Base-by-base conservation (phyloP, 2,113 vertebrate species). In the Nycticorax nycticorax region DNA sequence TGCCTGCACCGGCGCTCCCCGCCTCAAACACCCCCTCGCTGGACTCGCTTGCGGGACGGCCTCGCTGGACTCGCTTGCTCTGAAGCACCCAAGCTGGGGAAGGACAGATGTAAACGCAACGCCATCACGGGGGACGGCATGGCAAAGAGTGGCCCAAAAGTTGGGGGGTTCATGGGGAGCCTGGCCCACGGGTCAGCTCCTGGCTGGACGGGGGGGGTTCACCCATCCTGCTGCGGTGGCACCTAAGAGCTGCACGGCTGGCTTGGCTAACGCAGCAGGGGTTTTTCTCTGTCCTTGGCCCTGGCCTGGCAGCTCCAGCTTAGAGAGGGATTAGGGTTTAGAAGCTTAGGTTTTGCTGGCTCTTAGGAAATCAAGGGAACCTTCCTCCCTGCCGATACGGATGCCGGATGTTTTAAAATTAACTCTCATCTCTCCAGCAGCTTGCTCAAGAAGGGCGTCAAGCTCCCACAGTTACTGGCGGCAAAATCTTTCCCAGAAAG, bases 331-430 rank as follows among this genome's bases (percentile, higher is more conserved):
- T 97, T 95, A 96, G n/a, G 37, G 47, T 89, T 95, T 92, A 96
- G 93, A 32, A 89, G 92, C 95, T 94, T 93, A 94, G 88, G 90
- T 94, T 94, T 93, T 97, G 91, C 86, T 89, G 74, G 94, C 0
- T 26, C 86, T 96, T 95, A 95, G 77, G 57, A 93, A 95, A 82
- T 69, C 76, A 60, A 93, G 91, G 45, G 74, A 95, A 32, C 91
- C 84, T 93, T 93, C 80, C 92, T 96, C 91, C 57, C 76, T 2
- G 37, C 81, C 6, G 4, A 75, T 81, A 69, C 2, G 5, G 79
- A 93, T 86, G 88, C 83, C 19, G 86, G 88, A 74, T 75, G 76
- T 72, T 93, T 94, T 68, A 75, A 83, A 85, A 92, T 97, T 89
- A 97, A 95, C 88, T 97, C 93, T 94, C 78, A 20, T 94, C 68